Base-by-base conservation (phyloP, 2,888 invertebrate genomes). In the Caenorhabditis sp. region DNA sequence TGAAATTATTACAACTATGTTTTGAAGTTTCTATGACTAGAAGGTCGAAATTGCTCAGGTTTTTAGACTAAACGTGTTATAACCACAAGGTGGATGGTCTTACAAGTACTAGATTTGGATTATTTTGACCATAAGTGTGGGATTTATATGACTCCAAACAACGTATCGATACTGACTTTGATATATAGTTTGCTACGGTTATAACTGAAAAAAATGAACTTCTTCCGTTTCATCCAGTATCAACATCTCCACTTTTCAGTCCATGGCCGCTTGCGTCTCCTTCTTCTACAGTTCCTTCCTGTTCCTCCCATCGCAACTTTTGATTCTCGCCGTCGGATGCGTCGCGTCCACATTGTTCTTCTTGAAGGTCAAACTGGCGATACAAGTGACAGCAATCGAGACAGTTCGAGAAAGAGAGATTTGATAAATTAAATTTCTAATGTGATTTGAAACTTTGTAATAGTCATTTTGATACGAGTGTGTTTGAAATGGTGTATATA, bases 281-380 rank as follows among this genome's bases (percentile, higher is more conserved):
- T 93, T 93, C 86, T 93, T 92, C 90, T 93, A 93, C 91, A 92
- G 93, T 77, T 87, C 87, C 5, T 82, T 90, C 68, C 81, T 93
- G 63, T 63, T 88, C 28, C 91, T 93, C 12, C 90, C 92, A 44
- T 93, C 91, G 90, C 93, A 93, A 89, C 90, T 93, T 12, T 80
- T 93, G 8, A 93, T 93, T 35, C 83, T 93, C 54, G 63, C 35
- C 14, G 19, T 82, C 8, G 74, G 72, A 14, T 82, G 76, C 22
- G 49, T 76, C n/a, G 54, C 63, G 2, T 81, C 85, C 3, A 68
- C 82, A 2, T 6, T 84, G 26, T 72, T 75, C 49, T 87, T 86
- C 58, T 69, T 87, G 58, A 64, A 70, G 24, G 56, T 77, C 58
- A 47, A 72, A 22, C 54, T 61, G 16, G 35, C 49, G 7, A 68